Evolutionary conservation across 2,888 invertebrate genomes (phyloP), one percentile per base, ranked within the genome.

Genomic region (Seira ritae): DNA sequence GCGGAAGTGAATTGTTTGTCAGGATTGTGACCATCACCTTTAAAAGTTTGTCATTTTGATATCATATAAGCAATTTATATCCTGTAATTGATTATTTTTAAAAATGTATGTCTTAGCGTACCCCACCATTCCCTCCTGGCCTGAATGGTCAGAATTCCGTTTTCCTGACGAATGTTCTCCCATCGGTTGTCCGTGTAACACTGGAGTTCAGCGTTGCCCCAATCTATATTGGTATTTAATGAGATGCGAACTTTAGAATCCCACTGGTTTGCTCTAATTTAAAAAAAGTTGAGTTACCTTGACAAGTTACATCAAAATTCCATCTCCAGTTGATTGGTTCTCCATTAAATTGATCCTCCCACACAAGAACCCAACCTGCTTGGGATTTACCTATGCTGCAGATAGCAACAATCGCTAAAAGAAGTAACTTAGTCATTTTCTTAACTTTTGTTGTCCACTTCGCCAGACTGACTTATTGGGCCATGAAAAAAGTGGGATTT

Each of bases 331-430:
- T 70, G 31, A 88, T 62, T 62, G 86, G 84, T 20, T 85, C 88
- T 12, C 88, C 88, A 62, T 88, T 80, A 60, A 88, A 88, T 1
- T 87, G 22, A 67, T 88, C 88, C 66, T 86, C 84, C 85, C 85
- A 88, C 0, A 78, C 87, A 15, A 85, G 19, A 3, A 19, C 20
- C 85, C 85, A 88, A 1, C 72, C 87, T 10, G 84, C 87, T 15
- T 23, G 65, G 76, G 80, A 75, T 1, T 75, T 12, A 66, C 82
- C 77, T 31, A 80, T 2, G 23, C 80, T 23, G 70, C 72, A 76
- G 42, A 75, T n/a, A 46, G 71, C 71, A 10, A 79, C 4, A 37
- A 83, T 1, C n/a, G 66, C 55, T 12, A 78, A 50, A 8, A 67
- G 60, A 15, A 31, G 22, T 46, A 81, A 67, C 60, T 50, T 60